phyloP scores from a whole-genome alignment of 2,113 vertebrate genomes.

The Melanostigma gelatinosum region DNA sequence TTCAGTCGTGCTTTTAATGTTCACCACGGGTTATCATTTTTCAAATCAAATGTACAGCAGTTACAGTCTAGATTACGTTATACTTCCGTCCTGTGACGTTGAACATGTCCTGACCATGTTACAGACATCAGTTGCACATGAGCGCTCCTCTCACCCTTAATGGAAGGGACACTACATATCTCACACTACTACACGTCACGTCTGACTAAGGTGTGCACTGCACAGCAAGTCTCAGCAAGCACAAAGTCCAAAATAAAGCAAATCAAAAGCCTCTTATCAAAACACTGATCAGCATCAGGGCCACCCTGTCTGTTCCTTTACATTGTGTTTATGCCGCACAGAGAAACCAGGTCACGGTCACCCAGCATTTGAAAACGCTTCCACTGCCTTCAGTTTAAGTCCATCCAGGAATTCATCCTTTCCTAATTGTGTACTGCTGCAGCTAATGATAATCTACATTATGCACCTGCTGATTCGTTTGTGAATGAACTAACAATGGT shows the following conservation, averaged over 20 bases:
- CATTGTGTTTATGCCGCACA: not conserved
- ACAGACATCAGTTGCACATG: slow-evolving; percentile 9
- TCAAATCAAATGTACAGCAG: not conserved
- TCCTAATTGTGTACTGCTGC: not conserved
- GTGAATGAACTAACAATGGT: not conserved
- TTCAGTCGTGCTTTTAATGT: no score
- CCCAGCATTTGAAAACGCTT: not conserved
- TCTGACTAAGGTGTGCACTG: not conserved
- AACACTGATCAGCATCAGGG: not conserved
- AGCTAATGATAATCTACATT: not conserved
- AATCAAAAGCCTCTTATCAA: not conserved
- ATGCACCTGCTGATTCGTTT: not conserved
- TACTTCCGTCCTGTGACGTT: slow-evolving; percentile 5
- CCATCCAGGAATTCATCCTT: not conserved
- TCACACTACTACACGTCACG: not conserved
- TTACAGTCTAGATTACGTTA: not conserved
- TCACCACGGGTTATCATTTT: no score
- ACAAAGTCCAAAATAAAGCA: not conserved
- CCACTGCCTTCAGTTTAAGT: not conserved
- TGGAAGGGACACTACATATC: not conserved
- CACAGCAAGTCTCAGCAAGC: not conserved
- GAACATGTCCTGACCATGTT: not conserved
- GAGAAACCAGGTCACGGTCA: not conserved
- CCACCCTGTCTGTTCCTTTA: not conserved
- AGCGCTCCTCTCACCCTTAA: not conserved